Evolutionary conservation across 2,888 invertebrate species (phyloP), one percentile per base, ranked within the genome.

Genomic region (Tribolium freemani): DNA sequence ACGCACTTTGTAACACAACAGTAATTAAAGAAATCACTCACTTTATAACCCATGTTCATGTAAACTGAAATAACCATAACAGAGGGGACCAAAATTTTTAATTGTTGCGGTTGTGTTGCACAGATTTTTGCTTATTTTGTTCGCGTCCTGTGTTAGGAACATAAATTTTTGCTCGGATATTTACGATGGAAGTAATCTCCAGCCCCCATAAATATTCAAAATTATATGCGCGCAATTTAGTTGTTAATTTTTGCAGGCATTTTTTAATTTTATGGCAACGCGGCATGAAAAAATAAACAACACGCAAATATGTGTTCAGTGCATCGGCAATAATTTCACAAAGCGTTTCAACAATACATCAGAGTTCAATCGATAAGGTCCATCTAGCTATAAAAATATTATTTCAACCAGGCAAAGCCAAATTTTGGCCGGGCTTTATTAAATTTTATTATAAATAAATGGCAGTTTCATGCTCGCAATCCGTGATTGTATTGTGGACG

Each of bases 281-380:
- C 38, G 8, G 8, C 38, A 38, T 38, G 38, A 38, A 38, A 38
- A 38, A 38, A 38, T 38, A 38, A 38, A 38, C 5, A 38, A 38
- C 38, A 38, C 38, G 38, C 38, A 38, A 38, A 38, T 38, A 38
- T 38, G 38, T 38, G 38, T 38, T 38, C n/a, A 9, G 38, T 38
- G 38, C 38, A 38, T 38, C 38, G 38, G n/a, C 38, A 38, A 38
- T 38, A n/a, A 38, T 38, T 38, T 38, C 5, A 8, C 38, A 38
- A 38, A 38, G 38, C 38, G 38, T 38, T 38, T 31, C 54, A 56
- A 6, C 26, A 26, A 56, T 56, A 56, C 54, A 56, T 56, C 54
- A 56, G 30, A 56, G 54, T 11, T n/a, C 31, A 56, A 56, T 31
- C 31, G 13, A 56, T 56, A 56, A 26, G 54, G n/a, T n/a, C 10